Evolutionary conservation across 2,113 vertebrate genomes (phyloP), one percentile per base, ranked within the genome.

Genomic region (Hypomesus transpacificus): DNA sequence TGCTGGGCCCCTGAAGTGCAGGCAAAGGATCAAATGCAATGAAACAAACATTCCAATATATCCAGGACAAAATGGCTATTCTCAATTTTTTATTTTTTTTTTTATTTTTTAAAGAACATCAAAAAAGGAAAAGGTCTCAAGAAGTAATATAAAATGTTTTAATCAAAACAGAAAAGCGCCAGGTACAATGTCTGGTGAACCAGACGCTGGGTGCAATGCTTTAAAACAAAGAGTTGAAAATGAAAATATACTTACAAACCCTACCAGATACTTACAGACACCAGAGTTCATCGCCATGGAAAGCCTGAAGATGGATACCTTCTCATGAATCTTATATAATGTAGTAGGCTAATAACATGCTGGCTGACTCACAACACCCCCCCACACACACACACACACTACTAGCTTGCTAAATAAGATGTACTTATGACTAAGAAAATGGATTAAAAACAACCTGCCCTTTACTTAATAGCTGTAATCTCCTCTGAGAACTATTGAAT

Each of bases 121-220:
- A 21, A 31, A 34, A 56, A 34, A 52, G 21, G 46, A 22, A 24
- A 58, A 24, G 3, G 16, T 67, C 14, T 9, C 22, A 61, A 28
- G 3, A 20, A 17, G 26, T 2, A 51, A 51, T 70, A 77, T 70
- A 83, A 85, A 17, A 70, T 1, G 26, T 79, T 91, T 92, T 91
- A 91, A 94, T 91, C 80, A 62, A 85, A 82, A 89, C 82, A 87
- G 50, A 83, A 75, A 91, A 93, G 94, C 95, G 79, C 94, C 95
- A 96, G 95, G 95, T 96, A 92, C 92, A 93, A 90, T 95, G 93
- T 95, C 95, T 94, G 92, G 80, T 50, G 60, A 70, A 71, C 80
- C 94, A 95, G 94, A 96, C 93, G 68, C 95, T 95, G 95, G 95
- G 95, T 96, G 93, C 95, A 95, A 95, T 94, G 95, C 94, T 94